Conservation (phyloP, 1,140 invertebrate genomes). For the Zaprionus africanus region DNA sequence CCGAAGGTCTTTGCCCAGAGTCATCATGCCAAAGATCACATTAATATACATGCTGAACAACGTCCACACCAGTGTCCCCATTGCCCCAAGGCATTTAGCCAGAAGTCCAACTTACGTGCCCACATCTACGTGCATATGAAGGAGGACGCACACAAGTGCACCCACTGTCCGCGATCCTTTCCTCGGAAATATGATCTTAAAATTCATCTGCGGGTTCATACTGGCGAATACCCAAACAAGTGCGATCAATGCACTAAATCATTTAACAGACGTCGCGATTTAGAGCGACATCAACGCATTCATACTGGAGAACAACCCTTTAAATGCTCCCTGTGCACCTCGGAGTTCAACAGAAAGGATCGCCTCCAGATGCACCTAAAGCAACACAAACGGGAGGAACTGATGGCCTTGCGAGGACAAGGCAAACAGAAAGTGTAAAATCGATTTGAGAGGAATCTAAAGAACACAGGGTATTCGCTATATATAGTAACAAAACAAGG, state of each 20-base stretch:
- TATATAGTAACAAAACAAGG: neutral
- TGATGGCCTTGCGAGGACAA: neutral
- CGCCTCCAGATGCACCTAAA: neutral
- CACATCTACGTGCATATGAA: constrained; percentile 16
- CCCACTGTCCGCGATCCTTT: constrained; percentile 8
- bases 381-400: neutral
- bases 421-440: neutral
- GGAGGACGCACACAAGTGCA: constrained; percentile 17
- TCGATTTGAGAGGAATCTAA: neutral
- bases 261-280: constrained; percentile 26
- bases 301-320: constrained; percentile 26
- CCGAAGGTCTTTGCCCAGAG: constrained; percentile 21
- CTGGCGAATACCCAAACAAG: constrained; percentile 10
- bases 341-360: constrained; percentile 19
- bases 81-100: constrained; percentile 25
- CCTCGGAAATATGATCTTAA: constrained; percentile 30
- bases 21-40: constrained; percentile 28
- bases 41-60: constrained; percentile 7
- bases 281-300: constrained; percentile 15
- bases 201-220: constrained; percentile 11
- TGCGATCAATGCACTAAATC: constrained; percentile 18
- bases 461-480: constrained; percentile 2
- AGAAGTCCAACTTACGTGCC: constrained; percentile 31
- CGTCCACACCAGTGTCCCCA: constrained; percentile 37
- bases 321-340: constrained; percentile 6